Base-by-base conservation (phyloP, 92 coral and sea anemone species). In the Porites rus region DNA sequence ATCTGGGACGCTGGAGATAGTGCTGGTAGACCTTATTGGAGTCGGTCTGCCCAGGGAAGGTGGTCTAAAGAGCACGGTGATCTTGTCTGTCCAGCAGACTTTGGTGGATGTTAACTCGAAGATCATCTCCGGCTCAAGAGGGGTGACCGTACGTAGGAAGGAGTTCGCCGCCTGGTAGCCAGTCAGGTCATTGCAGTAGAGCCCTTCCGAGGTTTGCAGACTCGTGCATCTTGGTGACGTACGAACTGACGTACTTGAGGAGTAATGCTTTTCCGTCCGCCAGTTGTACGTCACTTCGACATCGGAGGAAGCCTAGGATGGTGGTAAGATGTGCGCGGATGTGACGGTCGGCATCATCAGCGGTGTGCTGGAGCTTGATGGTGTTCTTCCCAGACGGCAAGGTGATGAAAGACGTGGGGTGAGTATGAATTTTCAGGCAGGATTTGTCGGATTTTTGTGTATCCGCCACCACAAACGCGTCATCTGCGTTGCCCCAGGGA, bases 201-300 rank as follows among this genome's bases (percentile, higher is more conserved):
- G 8, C 5, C 43, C 78, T 1, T 85, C 83, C 16, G 51, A 61
- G 11, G 53, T 9, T 9, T 51, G 38, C 43, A 0, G 87, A 77
- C 31, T 78, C 90, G 17, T 85, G 67, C 54, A 82, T 79, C 84
- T 88, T 88, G 1, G 88, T 18, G 4, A 88, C 84, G n/a, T 83
- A 88, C 10, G 84, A 51, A 7, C 75, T 18, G 9, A 77, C 88
- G 72, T 88, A 88, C 6, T 80, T 25, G 11, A 88, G 75, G 4
- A 83, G 12, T 88, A 83, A 85, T 1, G 75, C 63, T 0, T 80
- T 18, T 43, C 79, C 86, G 62, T 89, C 89, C 1, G 82, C 59
- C 1, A 54, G 4, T 65, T 89, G 89, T 10, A 84, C 43, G 21
- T 89, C 86, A 86, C 77, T 84, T 3, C 81, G 74, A 31, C 92